A percentile compares a stretch with the other conserved stretches of the same genome.
phyloP scores from a whole-genome alignment of 2,888 invertebrate species.

The Halocaridina rubra region DNA sequence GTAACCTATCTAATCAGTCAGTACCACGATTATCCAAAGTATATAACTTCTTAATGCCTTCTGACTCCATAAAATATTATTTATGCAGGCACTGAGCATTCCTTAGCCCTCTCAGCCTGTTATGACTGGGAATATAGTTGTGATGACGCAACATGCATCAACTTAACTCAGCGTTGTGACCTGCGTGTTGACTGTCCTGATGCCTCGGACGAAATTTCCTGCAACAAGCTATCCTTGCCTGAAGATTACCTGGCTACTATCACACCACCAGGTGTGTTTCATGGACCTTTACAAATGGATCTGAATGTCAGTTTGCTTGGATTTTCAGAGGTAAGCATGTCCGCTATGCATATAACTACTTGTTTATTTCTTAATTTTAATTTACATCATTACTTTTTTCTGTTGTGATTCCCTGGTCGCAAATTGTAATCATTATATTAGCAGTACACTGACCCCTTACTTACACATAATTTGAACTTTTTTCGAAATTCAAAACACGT shows the following conservation, averaged over 20 bases:
- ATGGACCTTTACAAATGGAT: not conserved
- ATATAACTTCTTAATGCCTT: not conserved
- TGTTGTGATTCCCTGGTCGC: too few relatives aligned
- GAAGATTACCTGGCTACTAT: not conserved
- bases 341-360: too few relatives aligned
- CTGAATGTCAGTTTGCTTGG: constrained; percentile 7
- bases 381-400: too few relatives aligned
- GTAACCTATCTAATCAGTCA: not conserved
- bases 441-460: too few relatives aligned
- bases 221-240: not conserved
- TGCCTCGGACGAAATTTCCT: constrained; percentile 16
- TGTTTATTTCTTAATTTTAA: too few relatives aligned
- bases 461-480: too few relatives aligned
- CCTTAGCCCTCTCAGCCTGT: constrained; percentile 25
- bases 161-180: constrained; percentile 2
- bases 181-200: constrained; percentile 27
- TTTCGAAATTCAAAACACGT: too few relatives aligned
- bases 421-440: too few relatives aligned
- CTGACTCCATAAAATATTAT: not conserved
- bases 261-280: not conserved
- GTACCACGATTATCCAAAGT: too few relatives aligned
- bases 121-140: constrained; percentile 17
- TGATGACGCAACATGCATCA: constrained; percentile 26
- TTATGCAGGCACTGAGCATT: not conserved
- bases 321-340: constrained; percentile 15